Conservation (phyloP, 1,140 invertebrate genomes). For the Zophobas morio region DNA sequence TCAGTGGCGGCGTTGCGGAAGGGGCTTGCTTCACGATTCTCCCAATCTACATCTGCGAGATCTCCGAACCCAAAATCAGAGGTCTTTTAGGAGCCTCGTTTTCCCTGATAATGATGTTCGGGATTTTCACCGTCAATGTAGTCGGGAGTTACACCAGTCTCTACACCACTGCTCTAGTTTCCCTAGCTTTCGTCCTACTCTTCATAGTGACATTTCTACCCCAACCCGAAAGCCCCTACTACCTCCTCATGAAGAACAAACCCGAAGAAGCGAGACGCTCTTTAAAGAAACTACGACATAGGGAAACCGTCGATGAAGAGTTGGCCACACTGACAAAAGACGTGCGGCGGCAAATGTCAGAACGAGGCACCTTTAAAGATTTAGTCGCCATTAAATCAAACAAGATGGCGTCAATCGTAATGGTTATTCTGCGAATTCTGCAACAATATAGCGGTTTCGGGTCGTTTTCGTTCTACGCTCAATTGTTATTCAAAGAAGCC, state of each 20-base stretch:
- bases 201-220: slow-evolving; percentile 70
- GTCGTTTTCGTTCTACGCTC: slow-evolving; percentile 76
- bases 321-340: slow-evolving; percentile 78
- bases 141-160: slow-evolving; percentile 70
- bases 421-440: slow-evolving; percentile 71
- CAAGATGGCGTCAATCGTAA: slow-evolving; percentile 68
- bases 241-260: slow-evolving; percentile 83
- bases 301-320: slow-evolving; percentile 83
- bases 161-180: slow-evolving; percentile 69
- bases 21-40: slow-evolving; percentile 71
- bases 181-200: slow-evolving; percentile 68
- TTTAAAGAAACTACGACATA: slow-evolving; percentile 84
- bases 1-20: slow-evolving; percentile 72
- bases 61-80: slow-evolving; percentile 71
- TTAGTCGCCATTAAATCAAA: slow-evolving; percentile 68
- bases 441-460: slow-evolving; percentile 75
- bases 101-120: slow-evolving; percentile 68
- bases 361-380: slow-evolving; percentile 65
- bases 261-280: slow-evolving; percentile 80
- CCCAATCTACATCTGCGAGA: slow-evolving; percentile 71
- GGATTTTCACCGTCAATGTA: slow-evolving; percentile 69
- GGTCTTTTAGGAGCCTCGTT: slow-evolving; percentile 73
- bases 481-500: slow-evolving; percentile 69
- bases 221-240: slow-evolving; percentile 93
- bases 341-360: slow-evolving; percentile 58